Evolutionary conservation across 2,113 vertebrate genomes (phyloP).

Genomic region (Accipiter cooperii): DNA sequence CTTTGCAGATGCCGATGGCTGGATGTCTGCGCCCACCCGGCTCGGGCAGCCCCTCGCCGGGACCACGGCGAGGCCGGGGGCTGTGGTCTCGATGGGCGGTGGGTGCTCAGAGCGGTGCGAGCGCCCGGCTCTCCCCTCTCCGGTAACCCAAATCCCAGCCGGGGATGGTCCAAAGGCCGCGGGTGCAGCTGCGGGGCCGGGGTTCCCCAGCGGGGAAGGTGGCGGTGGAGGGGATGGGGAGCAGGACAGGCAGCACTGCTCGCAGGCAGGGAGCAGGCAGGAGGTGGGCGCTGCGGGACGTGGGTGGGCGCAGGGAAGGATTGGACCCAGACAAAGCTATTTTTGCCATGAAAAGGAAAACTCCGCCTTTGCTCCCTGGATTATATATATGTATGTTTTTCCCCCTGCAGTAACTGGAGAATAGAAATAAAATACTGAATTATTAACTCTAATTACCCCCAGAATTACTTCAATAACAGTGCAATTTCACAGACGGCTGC

Average conservation of each 20-base stretch:
- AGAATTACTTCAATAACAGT: conserved; percentile 73
- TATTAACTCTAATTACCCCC: conserved; percentile 74
- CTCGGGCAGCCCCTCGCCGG: neutral
- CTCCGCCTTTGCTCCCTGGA: neutral
- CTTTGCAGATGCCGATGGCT: neutral
- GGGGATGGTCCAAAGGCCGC: accelerated
- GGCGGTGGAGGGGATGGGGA: neutral
- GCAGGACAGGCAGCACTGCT: neutral
- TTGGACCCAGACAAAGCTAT: neutral
- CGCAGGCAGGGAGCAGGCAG: neutral
- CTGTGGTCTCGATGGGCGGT: accelerated
- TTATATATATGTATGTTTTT: conserved; percentile 37
- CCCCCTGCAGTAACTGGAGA: conserved; percentile 66
- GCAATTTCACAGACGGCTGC: conserved; percentile 72
- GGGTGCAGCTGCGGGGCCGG: neutral
- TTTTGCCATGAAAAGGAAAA: conserved; percentile 35
- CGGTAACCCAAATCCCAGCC: neutral
- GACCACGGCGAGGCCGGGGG: accelerated
- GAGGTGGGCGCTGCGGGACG: neutral
- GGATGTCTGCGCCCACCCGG: neutral
- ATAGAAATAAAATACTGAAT: conserved; percentile 73
- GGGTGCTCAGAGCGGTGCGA: no score
- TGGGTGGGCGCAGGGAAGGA: neutral
- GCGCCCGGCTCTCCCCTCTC: neutral
- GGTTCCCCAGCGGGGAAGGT: accelerated